Evolutionary conservation across 2,797 vertebrate species (phyloP), one percentile per base, ranked within the genome.

Genomic region (Pangasius sanitwongsei): DNA sequence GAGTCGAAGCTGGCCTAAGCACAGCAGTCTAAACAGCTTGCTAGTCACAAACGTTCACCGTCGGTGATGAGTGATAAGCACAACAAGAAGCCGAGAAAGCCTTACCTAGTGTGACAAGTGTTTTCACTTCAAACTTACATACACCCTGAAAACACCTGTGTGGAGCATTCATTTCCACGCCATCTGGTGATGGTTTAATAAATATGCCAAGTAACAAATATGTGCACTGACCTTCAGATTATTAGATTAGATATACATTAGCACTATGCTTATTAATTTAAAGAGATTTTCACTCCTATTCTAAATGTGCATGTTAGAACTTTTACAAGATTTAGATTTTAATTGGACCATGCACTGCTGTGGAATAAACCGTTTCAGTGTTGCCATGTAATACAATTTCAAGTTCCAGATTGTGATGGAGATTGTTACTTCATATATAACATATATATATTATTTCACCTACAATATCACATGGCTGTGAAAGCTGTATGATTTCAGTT

Each of bases 71-170:
- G 23, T 61, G 55, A 82, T 59, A 13, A 37, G 31, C 55, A 82
- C 57, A 80, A 78, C 75, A 82, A 82, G 34, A 63, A 63, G 57
- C 12, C 13, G 34, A 63, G 57, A 83, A 83, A 83, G 23, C 37
- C 37, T 83, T 37, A 23, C 6, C 55, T 13, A 53, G 78, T 81
- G n/a, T 2, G 6, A 61, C 57, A 28, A 34, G 37, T 44, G 25
- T 63, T 41, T 83, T 83, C 6, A 8, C 59, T n/a, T n/a, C 20
- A 7, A 57, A 59, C 31, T 23, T 80, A 1, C 6, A 37, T 37
- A 41, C 55, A 61, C 28, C 80, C 57, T 61, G 11, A 59, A 59
- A 59, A 37, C 18, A 37, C 55, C 55, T 41, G 55, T 4, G 6
- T 63, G 23, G 12, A 61, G 80, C 20, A 61, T 41, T 63, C 55